These are phyloP conservation scores for Ectemnius continuus DNA, from an alignment of 2,888 invertebrate species.

Conservation along the genomic window DNA sequence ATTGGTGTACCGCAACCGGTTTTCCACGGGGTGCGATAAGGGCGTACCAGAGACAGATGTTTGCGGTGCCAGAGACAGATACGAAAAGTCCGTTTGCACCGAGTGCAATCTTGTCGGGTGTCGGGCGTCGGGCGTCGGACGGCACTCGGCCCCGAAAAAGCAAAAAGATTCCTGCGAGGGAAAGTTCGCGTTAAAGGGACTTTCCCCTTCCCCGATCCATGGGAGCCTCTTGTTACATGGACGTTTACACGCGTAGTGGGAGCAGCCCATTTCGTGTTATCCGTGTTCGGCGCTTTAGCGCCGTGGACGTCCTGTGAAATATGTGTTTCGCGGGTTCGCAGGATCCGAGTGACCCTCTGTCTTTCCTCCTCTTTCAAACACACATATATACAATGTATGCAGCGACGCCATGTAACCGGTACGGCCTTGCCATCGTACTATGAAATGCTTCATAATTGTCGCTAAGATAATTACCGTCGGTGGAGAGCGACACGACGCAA, in stretches of 20 bases:
- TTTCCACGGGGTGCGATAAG: slow-evolving; percentile 59
- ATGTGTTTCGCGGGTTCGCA: slow-evolving; percentile 18
- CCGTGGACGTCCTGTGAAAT: slow-evolving; percentile 20
- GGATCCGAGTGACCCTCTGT: neutral
- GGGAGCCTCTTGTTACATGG: slow-evolving; percentile 11
- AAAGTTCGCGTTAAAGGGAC: neutral
- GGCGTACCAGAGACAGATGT: slow-evolving; percentile 50
- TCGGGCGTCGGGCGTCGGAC: neutral
- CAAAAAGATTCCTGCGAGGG: slow-evolving; percentile 1
- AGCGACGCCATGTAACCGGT: slow-evolving; percentile 4
- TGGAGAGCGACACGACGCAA: slow-evolving; percentile 9
- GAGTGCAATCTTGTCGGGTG: slow-evolving; percentile 28
- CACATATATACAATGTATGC: neutral
- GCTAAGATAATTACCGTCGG: slow-evolving; percentile 8
- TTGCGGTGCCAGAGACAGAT: slow-evolving; percentile 41
- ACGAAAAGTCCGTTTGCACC: slow-evolving; percentile 41
- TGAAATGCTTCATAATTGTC: neutral
- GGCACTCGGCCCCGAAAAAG: neutral
- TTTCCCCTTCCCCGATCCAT: slow-evolving; percentile 21
- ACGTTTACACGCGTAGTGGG: slow-evolving; percentile 52
- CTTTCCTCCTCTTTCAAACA: neutral
- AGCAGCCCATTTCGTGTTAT: slow-evolving; percentile 63
- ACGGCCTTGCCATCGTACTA: neutral
- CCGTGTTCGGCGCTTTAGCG: slow-evolving; percentile 37
- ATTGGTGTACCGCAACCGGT: slow-evolving; percentile 62